phyloP scores from a whole-genome alignment of 1,140 invertebrate species.

The Probaryconus sp. region DNA sequence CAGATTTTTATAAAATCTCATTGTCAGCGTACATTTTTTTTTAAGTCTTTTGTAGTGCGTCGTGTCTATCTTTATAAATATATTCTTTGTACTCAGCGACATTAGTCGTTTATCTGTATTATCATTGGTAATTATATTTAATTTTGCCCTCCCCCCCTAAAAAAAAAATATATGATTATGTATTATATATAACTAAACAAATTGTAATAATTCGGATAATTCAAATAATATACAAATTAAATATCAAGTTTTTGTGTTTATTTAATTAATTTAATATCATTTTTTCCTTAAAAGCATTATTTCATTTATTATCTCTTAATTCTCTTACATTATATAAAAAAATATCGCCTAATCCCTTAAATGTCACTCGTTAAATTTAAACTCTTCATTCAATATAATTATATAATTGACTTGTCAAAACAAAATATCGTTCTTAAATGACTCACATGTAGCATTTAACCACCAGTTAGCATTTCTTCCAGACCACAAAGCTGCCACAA shows the following conservation, averaged over 20 bases:
- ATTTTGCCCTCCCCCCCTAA: constrained; percentile 31
- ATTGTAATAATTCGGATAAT: constrained; percentile 53
- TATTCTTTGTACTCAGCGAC: constrained; percentile 30
- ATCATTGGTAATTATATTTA: constrained; percentile 32
- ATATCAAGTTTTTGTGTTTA: constrained; percentile 17
- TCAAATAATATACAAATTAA: constrained; percentile 54
- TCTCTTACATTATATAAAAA: too few relatives aligned
- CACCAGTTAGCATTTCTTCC: too few relatives aligned
- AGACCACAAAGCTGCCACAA: too few relatives aligned
- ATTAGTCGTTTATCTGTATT: constrained; percentile 5
- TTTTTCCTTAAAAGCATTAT: too few relatives aligned
- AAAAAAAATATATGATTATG: constrained; percentile 50
- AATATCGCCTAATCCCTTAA: too few relatives aligned
- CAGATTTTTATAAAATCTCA: constrained; percentile 57
- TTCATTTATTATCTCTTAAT: too few relatives aligned
- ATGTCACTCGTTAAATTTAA: too few relatives aligned
- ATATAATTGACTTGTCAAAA: too few relatives aligned
- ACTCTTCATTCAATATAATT: too few relatives aligned
- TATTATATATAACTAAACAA: constrained; percentile 45
- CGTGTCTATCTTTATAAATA: constrained; percentile 44
- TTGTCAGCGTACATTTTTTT: constrained; percentile 49
- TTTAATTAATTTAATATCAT: too few relatives aligned
- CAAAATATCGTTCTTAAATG: too few relatives aligned
- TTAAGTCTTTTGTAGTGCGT: constrained; percentile 55
- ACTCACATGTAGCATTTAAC: too few relatives aligned